These are phyloP conservation scores for Agapostemon virescens DNA, from an alignment of 2,888 invertebrate genomes.

Conservation along the genomic window DNA sequence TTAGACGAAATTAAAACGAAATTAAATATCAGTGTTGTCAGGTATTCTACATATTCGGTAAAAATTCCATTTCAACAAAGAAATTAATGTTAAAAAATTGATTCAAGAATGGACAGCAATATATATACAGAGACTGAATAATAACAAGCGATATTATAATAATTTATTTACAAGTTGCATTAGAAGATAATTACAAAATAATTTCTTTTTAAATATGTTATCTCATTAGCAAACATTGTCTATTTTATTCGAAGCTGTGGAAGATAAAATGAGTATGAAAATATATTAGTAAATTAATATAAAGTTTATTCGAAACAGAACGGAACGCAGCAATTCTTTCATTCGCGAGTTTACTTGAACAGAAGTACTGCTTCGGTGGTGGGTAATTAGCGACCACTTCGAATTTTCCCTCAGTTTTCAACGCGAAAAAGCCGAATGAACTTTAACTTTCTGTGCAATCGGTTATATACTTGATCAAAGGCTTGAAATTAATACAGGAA, in stretches of 20 bases:
- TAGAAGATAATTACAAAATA: not conserved
- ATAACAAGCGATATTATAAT: too few species aligned
- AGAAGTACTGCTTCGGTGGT: slow-evolving; percentile 14
- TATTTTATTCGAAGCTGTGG: not conserved
- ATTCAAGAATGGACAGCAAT: too few species aligned
- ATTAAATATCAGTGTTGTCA: too few species aligned
- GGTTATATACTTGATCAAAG: slow-evolving; percentile 10
- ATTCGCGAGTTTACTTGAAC: slow-evolving; percentile 3
- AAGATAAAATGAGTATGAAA: not conserved
- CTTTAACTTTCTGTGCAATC: slow-evolving; percentile 21
- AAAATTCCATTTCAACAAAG: too few species aligned
- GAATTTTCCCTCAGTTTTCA: slow-evolving; percentile 3
- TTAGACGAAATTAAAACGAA: too few species aligned
- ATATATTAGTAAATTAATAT: not conserved
- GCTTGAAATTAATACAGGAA: slow-evolving; percentile 29
- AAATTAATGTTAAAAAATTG: too few species aligned
- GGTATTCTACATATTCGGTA: too few species aligned
- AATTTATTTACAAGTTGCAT: not conserved
- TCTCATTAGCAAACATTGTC: not conserved
- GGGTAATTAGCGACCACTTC: slow-evolving; percentile 33
- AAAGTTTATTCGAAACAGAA: not conserved
- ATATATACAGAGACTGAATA: too few species aligned
- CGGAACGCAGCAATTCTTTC: not conserved
- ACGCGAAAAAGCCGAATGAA: slow-evolving; percentile 4
- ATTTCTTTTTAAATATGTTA: not conserved